phyloP scores from a whole-genome alignment of 2,113 vertebrate species.

The Oryzias javanicus region DNA sequence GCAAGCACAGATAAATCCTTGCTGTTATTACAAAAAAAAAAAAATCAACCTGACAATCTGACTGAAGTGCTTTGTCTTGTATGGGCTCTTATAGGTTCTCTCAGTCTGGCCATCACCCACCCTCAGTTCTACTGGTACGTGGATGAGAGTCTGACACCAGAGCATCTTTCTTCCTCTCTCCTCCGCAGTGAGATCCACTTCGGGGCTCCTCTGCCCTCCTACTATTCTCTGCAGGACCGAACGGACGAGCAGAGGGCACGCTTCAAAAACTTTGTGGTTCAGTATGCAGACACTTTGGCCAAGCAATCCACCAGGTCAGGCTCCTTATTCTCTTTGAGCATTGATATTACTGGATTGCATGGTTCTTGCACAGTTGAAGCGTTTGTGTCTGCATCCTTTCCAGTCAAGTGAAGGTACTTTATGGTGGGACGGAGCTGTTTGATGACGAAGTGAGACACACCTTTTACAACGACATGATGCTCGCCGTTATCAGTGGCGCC shows the following conservation, averaged over 20 bases:
- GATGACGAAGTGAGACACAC: conserved; percentile 95
- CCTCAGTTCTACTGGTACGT: conserved; percentile 98
- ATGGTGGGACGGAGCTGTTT: conserved; percentile 94
- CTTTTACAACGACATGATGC: conserved; percentile 95
- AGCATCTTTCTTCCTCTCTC: conserved; percentile 88
- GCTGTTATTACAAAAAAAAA: background rate
- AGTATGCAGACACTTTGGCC: conserved; percentile 89
- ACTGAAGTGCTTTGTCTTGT: conserved; percentile 1
- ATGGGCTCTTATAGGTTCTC: conserved; percentile 77
- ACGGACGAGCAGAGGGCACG: conserved; percentile 87
- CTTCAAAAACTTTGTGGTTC: conserved; percentile 92
- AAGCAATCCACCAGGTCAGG: conserved; percentile 89
- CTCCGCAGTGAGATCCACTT: conserved; percentile 94
- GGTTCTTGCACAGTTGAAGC: background rate
- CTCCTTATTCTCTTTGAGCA: background rate
- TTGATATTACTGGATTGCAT: conserved; percentile 51
- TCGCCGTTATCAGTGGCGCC: conserved; percentile 92
- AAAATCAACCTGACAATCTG: background rate
- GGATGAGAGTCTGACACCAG: conserved; percentile 88
- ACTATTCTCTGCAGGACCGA: conserved; percentile 90
- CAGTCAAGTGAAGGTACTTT: conserved; percentile 95
- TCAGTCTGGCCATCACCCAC: conserved; percentile 95
- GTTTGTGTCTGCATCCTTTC: background rate
- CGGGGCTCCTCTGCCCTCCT: conserved; percentile 89
- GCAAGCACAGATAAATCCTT: conserved; percentile 65